Percentiles rank a stretch among this genome's conserved stretches.
These are phyloP conservation scores for Periparus ater DNA, from an alignment of 2,797 vertebrate species.

Conservation along the genomic window DNA sequence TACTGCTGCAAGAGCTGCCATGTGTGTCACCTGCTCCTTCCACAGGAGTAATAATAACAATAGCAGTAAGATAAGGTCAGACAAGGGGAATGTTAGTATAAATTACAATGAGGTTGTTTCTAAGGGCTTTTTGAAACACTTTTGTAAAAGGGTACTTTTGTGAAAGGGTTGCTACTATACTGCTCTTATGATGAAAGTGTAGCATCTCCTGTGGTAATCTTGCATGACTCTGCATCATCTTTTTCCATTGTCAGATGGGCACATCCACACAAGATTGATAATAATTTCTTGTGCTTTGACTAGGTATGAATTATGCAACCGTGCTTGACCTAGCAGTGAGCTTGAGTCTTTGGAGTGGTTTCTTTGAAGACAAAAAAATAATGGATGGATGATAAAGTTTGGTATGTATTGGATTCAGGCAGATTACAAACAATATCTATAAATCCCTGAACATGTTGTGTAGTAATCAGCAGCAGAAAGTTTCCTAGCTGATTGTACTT, in stretches of 20 bases:
- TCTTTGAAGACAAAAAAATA: neutral
- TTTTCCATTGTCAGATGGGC: neutral
- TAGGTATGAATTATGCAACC: neutral
- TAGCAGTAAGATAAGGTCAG: neutral
- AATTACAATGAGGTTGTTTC: neutral
- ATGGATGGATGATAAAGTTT: neutral
- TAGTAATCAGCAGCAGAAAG: neutral
- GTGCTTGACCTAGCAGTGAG: neutral
- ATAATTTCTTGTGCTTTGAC: neutral
- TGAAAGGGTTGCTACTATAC: neutral
- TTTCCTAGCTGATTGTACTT: neutral
- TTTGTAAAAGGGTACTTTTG: neutral
- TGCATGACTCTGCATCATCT: neutral
- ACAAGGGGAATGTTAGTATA: neutral
- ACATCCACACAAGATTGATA: neutral
- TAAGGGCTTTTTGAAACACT: neutral
- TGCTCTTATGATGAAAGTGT: neutral
- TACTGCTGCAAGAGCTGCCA: neutral
- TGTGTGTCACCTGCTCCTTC: neutral
- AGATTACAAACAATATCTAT: neutral
- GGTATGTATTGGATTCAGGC: neutral
- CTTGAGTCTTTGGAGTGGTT: neutral
- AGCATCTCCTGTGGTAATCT: neutral
- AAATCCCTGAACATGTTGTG: neutral
- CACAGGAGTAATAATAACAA: rapidly evolving